These are phyloP conservation scores for Palaemon carinicauda DNA, from an alignment of 1,140 invertebrate genomes.

Conservation along the genomic window DNA sequence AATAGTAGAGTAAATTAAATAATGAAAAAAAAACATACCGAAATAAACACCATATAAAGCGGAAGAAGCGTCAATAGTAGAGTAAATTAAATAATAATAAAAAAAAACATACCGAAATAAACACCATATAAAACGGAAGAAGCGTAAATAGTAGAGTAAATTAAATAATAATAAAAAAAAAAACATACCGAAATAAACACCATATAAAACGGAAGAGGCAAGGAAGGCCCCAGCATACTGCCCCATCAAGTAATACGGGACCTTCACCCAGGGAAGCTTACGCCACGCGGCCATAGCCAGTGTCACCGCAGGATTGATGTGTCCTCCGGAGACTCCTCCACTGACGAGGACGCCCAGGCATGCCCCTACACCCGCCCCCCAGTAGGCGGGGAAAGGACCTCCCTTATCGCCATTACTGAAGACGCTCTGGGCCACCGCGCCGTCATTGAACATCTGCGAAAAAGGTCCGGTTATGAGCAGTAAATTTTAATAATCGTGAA, in stretches of 20 bases:
- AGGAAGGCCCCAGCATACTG: constrained; percentile 71
- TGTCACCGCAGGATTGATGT: constrained; percentile 71
- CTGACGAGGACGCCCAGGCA: constrained; percentile 64
- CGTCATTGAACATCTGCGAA: constrained; percentile 63
- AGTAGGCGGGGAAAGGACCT: constrained; percentile 62
- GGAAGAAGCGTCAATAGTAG: too few species aligned
- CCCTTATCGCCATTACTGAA: constrained; percentile 61
- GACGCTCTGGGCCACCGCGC: constrained; percentile 62
- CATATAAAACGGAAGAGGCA: constrained; percentile 67
- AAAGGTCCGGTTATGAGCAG: not conserved
- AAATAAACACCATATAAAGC: too few species aligned
- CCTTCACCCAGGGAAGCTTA: constrained; percentile 62
- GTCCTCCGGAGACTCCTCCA: constrained; percentile 67
- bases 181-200: constrained; percentile 62
- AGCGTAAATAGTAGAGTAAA: too few species aligned
- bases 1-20: too few species aligned
- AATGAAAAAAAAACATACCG: too few species aligned
- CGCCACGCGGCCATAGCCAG: constrained; percentile 66
- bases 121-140: too few species aligned
- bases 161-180: too few species aligned
- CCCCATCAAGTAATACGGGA: constrained; percentile 62
- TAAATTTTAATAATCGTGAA: too few species aligned
- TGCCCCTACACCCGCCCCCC: constrained; percentile 65
- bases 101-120: too few species aligned
- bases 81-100: too few species aligned